These are phyloP conservation scores for Onchidella celtica DNA, from an alignment of 2,888 invertebrate genomes.

Conservation along the genomic window DNA sequence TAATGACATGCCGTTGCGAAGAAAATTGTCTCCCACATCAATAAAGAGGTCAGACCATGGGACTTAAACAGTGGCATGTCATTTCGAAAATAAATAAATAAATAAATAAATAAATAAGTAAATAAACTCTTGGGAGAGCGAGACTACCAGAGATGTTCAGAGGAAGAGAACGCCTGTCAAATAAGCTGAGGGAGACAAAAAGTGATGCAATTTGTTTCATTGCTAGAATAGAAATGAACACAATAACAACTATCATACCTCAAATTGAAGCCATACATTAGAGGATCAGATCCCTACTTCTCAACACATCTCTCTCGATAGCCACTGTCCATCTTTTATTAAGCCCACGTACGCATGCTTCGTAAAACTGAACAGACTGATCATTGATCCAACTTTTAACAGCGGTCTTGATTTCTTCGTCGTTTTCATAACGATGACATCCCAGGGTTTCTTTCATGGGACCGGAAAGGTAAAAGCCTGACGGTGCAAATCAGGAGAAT, in stretches of 20 bases:
- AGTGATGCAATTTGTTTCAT: not conserved
- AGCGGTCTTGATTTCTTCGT: not conserved
- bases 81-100: too few species aligned
- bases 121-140: too few species aligned
- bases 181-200: not conserved
- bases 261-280: not conserved
- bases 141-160: too few species aligned
- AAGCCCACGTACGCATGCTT: not conserved
- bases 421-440: not conserved
- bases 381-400: not conserved
- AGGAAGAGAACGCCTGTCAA: too few species aligned
- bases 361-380: not conserved
- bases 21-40: too few species aligned
- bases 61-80: too few species aligned
- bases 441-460: not conserved
- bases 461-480: not conserved
- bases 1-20: too few species aligned
- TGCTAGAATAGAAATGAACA: not conserved
- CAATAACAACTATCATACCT: constrained; percentile 5
- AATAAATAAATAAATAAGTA: too few species aligned
- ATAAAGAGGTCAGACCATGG: too few species aligned
- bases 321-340: not conserved
- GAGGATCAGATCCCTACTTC: constrained; percentile 14
- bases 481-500: not conserved
- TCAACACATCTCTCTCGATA: constrained; percentile 8